Evolutionary conservation across 2,113 vertebrate genomes (phyloP), one percentile per base, ranked within the genome.

Genomic region (Dunckerocampus dactyliophorus): DNA sequence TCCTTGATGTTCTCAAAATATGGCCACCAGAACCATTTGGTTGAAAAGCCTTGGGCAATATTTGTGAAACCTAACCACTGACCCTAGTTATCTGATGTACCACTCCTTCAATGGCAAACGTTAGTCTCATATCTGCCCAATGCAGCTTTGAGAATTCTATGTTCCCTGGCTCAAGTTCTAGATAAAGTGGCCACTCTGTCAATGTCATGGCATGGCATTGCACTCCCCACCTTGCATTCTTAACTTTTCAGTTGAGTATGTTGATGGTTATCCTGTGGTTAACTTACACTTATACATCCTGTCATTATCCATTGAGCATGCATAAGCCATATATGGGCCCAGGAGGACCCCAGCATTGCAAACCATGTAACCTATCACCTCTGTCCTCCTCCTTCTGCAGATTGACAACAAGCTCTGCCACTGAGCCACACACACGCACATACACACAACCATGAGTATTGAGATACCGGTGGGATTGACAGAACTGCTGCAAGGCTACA

Each of bases 401-500:
- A 63, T 63, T 69, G 66, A 83, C 53, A 73, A 75, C 57, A 67
- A 62, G 74, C 53, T 8, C 52, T 57, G 65, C 71, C 71, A 62
- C 77, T 48, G 47, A 75, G 63, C 66, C 65, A 71, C 65, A 57
- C 80, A 54, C 80, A 78, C 83, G 85, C 65, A 70, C 65, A 77
- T 82, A 85, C 65, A 71, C 65, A 59, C 80, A 58, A 66, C 82
- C 85, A 98, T 98, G 95, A 98, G 92, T 91, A 95, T 98, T 86
- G 94, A 95, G 86, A 97, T 98, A 88, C 96, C 96, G 52, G 88
- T 92, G 73, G 96, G 96, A 72, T 89, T 98, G 87, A 97, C 94
- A 51, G 95, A 98, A 88, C 91, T 98, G 84, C 93, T 98, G 85
- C 95, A 98, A 88, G 95, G 95, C 72, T 98, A 95, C 87, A 98